A percentile compares a stretch with the other conserved stretches of the same genome.
phyloP scores from a whole-genome alignment of 2,113 vertebrate genomes.

The Promerops cafer region DNA sequence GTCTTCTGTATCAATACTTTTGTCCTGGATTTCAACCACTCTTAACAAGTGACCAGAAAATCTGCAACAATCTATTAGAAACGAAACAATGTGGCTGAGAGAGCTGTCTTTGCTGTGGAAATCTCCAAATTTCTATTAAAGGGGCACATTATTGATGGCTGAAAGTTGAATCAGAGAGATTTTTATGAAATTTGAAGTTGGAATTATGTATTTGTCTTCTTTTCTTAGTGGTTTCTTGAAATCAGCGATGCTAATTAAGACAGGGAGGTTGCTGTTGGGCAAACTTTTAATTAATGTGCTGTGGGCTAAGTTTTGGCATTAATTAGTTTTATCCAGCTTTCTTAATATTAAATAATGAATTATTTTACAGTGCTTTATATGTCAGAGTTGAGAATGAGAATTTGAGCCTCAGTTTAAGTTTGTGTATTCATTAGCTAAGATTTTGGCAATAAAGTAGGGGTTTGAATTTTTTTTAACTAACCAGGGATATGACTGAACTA shows the following conservation, averaged over 20 bases:
- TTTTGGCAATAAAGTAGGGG: not conserved
- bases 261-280: not conserved
- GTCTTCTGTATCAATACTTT: not conserved
- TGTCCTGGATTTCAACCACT: not conserved
- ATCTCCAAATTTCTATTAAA: not conserved
- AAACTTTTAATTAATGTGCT: slow-evolving; percentile 19
- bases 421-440: not conserved
- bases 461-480: not conserved
- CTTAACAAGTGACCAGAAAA: not conserved
- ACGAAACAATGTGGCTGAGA: not conserved
- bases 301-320: slow-evolving; percentile 23
- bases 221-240: not conserved
- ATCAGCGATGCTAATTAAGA: not conserved
- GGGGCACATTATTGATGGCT: not conserved
- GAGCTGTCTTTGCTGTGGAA: not conserved
- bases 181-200: not conserved
- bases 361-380: not conserved
- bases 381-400: not conserved
- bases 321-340: slow-evolving; percentile 14
- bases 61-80: not conserved
- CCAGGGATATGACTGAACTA: not conserved
- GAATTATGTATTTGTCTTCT: not conserved
- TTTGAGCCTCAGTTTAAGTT: not conserved
- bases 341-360: not conserved
- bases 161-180: not conserved